Evolutionary conservation across 2,797 vertebrate species (phyloP).

Genomic region (Saguinus oedipus): DNA sequence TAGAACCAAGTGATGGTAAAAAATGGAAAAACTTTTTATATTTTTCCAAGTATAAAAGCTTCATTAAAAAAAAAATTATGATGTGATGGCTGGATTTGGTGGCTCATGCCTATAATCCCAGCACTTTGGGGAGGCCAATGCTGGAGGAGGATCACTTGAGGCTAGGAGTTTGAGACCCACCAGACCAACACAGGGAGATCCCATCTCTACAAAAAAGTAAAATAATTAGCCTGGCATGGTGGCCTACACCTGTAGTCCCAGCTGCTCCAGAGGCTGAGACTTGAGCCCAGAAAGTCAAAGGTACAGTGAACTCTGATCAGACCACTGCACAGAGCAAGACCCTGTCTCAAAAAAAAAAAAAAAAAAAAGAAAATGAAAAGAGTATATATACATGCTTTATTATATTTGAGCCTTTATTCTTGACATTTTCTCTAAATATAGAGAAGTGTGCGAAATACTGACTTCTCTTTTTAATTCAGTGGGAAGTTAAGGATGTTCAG

Average conservation of each 20-base stretch:
- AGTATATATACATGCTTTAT: neutral
- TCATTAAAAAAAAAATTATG: neutral
- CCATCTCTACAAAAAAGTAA: neutral
- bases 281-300: neutral
- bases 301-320: neutral
- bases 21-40: neutral
- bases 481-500: neutral
- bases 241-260: neutral
- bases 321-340: neutral
- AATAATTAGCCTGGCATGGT: neutral
- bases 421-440: slow-evolving; percentile 4
- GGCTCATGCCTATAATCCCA: neutral
- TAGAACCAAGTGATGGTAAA: neutral
- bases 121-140: neutral
- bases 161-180: neutral
- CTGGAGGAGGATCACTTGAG: neutral
- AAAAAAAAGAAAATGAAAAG: neutral
- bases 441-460: neutral
- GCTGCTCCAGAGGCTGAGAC: neutral
- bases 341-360: neutral
- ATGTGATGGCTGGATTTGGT: neutral
- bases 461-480: neutral
- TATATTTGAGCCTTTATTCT: neutral
- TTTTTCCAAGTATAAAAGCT: neutral
- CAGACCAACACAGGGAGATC: neutral